A percentile compares a stretch with the other conserved stretches of the same genome.
phyloP scores from a whole-genome alignment of 1,140 invertebrate species.

The Uloborus diversus region DNA sequence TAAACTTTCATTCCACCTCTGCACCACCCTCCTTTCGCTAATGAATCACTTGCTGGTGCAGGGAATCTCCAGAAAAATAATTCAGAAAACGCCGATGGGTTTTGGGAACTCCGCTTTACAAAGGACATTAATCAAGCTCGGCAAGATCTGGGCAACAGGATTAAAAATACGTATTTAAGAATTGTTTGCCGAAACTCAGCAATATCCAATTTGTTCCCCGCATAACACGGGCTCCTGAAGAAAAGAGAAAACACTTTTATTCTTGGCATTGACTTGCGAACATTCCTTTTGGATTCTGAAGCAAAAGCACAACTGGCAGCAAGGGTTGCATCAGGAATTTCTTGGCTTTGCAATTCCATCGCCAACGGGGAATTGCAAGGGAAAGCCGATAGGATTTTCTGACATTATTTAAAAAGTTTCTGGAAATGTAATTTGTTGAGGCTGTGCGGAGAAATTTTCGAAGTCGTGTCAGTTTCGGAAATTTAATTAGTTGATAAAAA shows the following conservation, averaged over 20 bases:
- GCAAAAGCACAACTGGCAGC: background rate
- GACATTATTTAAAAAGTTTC: too few species aligned
- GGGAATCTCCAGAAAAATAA: constrained; percentile 1
- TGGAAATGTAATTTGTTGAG: too few species aligned
- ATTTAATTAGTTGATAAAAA: too few species aligned
- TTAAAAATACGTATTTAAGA: constrained; percentile 56
- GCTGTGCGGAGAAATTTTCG: too few species aligned
- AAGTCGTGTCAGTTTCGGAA: too few species aligned
- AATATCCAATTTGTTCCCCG: constrained; percentile 52
- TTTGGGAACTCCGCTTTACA: background rate
- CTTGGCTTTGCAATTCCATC: background rate
- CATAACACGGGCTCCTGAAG: constrained; percentile 14
- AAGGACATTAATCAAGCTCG: background rate
- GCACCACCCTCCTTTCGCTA: constrained; percentile 11
- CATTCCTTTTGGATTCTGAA: constrained; percentile 1
- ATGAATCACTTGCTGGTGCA: background rate
- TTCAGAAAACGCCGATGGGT: background rate
- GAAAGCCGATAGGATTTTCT: too few species aligned
- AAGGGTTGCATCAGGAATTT: constrained; percentile 1
- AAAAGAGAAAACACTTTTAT: constrained; percentile 20
- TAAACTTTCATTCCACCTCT: too few species aligned
- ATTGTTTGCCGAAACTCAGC: constrained; percentile 54
- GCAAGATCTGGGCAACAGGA: constrained; percentile 13
- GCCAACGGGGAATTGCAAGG: background rate
- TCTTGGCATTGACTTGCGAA: constrained; percentile 2